These are phyloP conservation scores for Daphoenositta chrysoptera DNA, from an alignment of 2,113 vertebrate species.

Conservation along the genomic window DNA sequence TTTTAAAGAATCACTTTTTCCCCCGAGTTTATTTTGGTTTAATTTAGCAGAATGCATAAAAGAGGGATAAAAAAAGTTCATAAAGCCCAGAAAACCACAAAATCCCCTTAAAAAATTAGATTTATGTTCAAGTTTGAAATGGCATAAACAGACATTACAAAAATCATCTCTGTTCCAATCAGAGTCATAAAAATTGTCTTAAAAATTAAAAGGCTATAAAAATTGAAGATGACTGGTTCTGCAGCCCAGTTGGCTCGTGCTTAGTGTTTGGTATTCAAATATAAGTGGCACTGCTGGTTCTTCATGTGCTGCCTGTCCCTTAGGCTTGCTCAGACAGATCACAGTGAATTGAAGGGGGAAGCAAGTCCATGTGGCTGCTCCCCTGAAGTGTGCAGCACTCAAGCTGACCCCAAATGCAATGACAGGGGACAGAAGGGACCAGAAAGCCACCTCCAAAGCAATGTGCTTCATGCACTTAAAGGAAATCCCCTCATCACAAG, in stretches of 20 bases:
- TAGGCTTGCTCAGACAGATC: not conserved
- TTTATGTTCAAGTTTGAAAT: slow-evolving; percentile 41
- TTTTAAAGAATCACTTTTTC: slow-evolving; percentile 52
- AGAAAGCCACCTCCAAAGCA: not conserved
- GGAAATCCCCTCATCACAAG: not conserved
- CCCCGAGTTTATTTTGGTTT: slow-evolving; percentile 42
- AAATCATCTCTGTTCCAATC: not conserved
- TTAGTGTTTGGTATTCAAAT: not conserved
- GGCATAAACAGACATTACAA: slow-evolving; percentile 21
- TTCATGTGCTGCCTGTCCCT: not conserved
- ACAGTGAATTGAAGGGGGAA: not conserved
- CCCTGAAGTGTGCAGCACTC: not conserved
- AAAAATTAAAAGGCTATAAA: slow-evolving; percentile 26
- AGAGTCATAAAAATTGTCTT: not conserved
- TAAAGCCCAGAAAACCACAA: slow-evolving; percentile 56
- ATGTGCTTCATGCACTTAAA: not conserved
- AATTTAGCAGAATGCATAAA: slow-evolving; percentile 55
- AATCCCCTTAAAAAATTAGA: slow-evolving; percentile 50
- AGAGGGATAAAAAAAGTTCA: slow-evolving; percentile 5
- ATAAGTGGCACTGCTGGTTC: not conserved
- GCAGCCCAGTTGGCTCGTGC: not conserved
- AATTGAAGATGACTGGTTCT: not conserved
- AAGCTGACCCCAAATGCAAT: not conserved
- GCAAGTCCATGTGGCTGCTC: not conserved
- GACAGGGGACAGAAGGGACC: not conserved